Conservation (phyloP, 2,888 invertebrate species). For the Sphaerophoria taeniata region DNA sequence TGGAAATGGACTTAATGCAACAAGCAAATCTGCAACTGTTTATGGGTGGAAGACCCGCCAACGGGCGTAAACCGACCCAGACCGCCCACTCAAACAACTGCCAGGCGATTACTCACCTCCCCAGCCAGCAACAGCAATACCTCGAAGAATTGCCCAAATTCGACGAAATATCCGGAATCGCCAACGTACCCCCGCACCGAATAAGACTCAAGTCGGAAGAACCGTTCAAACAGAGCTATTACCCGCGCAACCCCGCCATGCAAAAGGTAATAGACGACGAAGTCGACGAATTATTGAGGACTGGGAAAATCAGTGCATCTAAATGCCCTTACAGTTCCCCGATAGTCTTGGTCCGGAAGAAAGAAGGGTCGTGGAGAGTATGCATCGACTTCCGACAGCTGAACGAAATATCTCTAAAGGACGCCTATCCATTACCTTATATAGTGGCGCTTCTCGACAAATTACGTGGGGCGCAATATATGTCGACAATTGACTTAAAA, state of each 20-base stretch:
- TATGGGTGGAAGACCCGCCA: too few relatives aligned
- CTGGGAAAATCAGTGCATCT: background rate
- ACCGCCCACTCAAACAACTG: too few relatives aligned
- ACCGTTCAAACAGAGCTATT: background rate
- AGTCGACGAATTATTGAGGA: background rate
- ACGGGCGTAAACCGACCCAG: too few relatives aligned
- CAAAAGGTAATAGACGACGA: background rate
- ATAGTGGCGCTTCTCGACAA: background rate
- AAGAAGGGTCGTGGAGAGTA: constrained; percentile 39
- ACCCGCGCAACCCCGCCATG: background rate
- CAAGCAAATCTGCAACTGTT: too few relatives aligned
- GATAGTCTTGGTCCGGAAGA: background rate
- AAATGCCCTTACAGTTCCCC: background rate
- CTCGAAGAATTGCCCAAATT: too few relatives aligned
- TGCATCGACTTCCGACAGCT: constrained; percentile 26
- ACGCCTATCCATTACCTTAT: constrained; percentile 19
- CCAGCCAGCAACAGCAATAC: too few relatives aligned
- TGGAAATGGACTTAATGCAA: too few relatives aligned
- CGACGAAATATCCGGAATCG: too few relatives aligned
- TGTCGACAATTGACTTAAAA: constrained; percentile 7
- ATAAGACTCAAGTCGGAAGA: background rate
- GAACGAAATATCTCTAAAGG: background rate
- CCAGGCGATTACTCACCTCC: too few relatives aligned
- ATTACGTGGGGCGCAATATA: background rate
- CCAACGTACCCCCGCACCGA: background rate